phyloP scores from a whole-genome alignment of 2,888 invertebrate genomes.

The Brachynemurus nebulosus region DNA sequence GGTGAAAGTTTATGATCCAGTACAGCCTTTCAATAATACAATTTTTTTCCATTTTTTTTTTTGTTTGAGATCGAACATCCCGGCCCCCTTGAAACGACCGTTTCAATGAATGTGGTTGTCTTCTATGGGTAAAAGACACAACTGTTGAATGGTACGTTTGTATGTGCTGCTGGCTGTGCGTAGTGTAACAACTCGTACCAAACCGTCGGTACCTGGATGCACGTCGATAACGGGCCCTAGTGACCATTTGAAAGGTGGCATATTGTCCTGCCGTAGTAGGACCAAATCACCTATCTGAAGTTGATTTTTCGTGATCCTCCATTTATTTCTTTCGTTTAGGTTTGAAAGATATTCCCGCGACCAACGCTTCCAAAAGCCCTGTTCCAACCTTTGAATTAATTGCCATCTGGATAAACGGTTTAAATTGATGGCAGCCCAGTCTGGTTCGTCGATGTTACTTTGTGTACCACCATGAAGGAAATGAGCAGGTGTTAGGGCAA shows the following conservation, averaged over 20 bases:
- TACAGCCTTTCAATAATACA: no score
- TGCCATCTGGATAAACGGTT: no score
- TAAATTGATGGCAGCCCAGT: conserved; percentile 12
- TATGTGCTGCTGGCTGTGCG: conserved; percentile 11
- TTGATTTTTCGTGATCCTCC: not conserved
- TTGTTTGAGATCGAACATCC: no score
- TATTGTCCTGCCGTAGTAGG: conserved; percentile 13
- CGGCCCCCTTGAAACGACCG: no score
- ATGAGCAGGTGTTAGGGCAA: not conserved
- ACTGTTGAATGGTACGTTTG: no score
- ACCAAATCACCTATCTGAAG: conserved; percentile 14
- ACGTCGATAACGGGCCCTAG: conserved; percentile 13
- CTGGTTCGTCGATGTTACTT: conserved; percentile 16
- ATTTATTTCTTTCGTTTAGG: not conserved
- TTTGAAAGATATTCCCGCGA: conserved; percentile 18
- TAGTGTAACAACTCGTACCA: conserved; percentile 15
- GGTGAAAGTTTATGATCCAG: no score
- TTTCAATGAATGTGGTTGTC: no score
- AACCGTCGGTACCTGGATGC: conserved; percentile 16
- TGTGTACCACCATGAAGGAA: no score
- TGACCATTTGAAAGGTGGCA: conserved; percentile 15
- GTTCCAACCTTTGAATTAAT: no score
- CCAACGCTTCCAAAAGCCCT: conserved; percentile 18
- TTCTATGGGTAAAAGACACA: no score
- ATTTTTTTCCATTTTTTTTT: no score